Base-by-base conservation (phyloP, 2,888 invertebrate species). In the Drosophila formosana region DNA sequence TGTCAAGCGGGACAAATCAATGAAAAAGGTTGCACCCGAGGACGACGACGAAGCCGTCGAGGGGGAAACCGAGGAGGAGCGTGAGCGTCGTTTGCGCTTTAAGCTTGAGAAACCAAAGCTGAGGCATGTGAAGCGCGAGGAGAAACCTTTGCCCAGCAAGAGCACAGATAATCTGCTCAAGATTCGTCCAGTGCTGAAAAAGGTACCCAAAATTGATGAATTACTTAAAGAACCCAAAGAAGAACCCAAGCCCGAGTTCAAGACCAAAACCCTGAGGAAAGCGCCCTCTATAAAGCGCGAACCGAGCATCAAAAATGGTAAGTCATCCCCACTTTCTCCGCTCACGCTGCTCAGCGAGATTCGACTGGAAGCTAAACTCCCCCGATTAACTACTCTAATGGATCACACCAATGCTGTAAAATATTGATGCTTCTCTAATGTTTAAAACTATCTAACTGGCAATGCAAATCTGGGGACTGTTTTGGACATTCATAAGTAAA, bases 151-250 rank as follows among this genome's bases (percentile, higher is more conserved):
- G 58, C 90, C 90, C 43, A 89, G 89, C 69, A 92, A 92, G 65
- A 91, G 92, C 75, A 87, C 82, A 41, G 92, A 92, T 47, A 90
- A 92, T 66, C 67, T 91, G 60, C 75, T 90, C 51, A 92, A 92
- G 84, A 87, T 92, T 41, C 88, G 92, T 3, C 92, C 92, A 23
- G 91, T 89, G 30, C 88, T 92, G 56, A 91, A 91, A 80, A 92
- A 92, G 85, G 90, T 92, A 72, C 89, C 91, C 72, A 92, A 91
- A 83, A 81, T 92, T 51, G 92, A 92, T 72, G 92, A 92, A 66
- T 66, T 88, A 52, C 76, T 91, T 45, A 91, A 92, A 80, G 89
- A 91, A 75, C 72, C 88, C 41, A 90, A 91, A 82, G 87, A 90
- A 47, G 91, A 91, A 67, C 80, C 87, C 57, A 91, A 91, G 72